Base-by-base conservation (phyloP, 2,888 invertebrate genomes). In the Drosophila kokeensis region DNA sequence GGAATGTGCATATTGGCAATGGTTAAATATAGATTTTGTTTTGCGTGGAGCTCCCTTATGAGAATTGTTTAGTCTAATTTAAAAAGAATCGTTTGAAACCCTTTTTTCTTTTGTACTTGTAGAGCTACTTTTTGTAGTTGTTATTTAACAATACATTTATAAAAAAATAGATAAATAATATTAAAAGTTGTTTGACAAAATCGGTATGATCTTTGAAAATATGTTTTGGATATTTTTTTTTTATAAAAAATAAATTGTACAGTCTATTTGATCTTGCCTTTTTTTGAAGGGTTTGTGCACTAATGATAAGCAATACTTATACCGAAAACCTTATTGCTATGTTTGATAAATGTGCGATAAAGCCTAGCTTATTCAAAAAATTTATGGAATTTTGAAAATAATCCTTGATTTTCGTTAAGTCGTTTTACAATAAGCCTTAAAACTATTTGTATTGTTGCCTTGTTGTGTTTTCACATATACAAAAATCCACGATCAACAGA, bases 11-110 rank as follows among this genome's bases (percentile, higher is more conserved):
- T 29, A 36, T 29, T 34, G 30, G 29, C 18, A 27, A 11, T n/a
- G 11, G 2, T 11, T 13, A 18, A 40, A 34, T 5, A 24, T 54
- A 36, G 36, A 54, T 36, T 6, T 27, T 1, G 1, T 7, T 45
- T 0, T 21, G 11, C 21, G 0, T 10, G 21, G n/a, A 21, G 21
- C 13, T 6, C 3, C 3, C 21, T 36, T 15, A 18, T 38, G 38
- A 18, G 18, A 7, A 15, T 45, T 4, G 7, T 21, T 45, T 15
- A 21, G 15, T 24, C 1, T 24, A 24, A 1, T 21, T 21, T 45
- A 24, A 10, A 48, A 24, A 18, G 2, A 15, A 48, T 15, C 8
- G 8, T 1, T 0, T 8, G 10, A 27, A 18, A 18, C 0, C 1
- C 2, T 15, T 0, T 21, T 30, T 52, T n/a, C 1, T n/a, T 40